Percentiles rank a stretch among this genome's conserved stretches.
Evolutionary conservation across 2,888 invertebrate species (phyloP).

Genomic region (Dilophus febrilis): DNA sequence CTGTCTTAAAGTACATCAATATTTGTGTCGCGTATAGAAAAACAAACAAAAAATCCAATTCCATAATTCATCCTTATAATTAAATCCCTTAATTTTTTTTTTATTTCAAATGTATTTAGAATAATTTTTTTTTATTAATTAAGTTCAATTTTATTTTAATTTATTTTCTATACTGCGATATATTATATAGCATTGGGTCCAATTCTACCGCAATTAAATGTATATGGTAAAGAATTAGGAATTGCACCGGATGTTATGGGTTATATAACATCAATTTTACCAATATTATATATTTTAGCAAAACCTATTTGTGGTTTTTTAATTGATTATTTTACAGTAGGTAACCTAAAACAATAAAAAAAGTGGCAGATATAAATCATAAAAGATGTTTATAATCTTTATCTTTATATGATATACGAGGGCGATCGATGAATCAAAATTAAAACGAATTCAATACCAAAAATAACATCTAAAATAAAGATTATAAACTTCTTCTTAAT

Average conservation of each 20-base stretch:
- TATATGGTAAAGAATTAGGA: conserved; percentile 62
- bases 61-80: too few species aligned
- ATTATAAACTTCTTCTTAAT: background rate
- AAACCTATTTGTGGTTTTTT: conserved; percentile 62
- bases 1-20: too few species aligned
- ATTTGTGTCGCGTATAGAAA: too few species aligned
- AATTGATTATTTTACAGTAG: conserved; percentile 52
- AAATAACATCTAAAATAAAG: too few species aligned
- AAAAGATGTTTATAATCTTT: too few species aligned
- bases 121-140: background rate
- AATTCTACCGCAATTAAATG: conserved; percentile 58
- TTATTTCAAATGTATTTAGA: too few species aligned
- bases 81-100: background rate
- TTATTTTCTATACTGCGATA: conserved; percentile 14
- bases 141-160: conserved; percentile 1
- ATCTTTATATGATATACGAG: too few species aligned
- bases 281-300: conserved; percentile 56
- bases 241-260: conserved; percentile 63
- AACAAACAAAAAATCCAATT: too few species aligned
- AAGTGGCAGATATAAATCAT: too few species aligned
- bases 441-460: too few species aligned
- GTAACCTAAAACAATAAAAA: too few species aligned
- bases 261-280: conserved; percentile 52
- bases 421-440: too few species aligned
- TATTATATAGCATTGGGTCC: conserved; percentile 65